Evolutionary conservation across 2,113 vertebrate species (phyloP), one percentile per base, ranked within the genome.

Genomic region (Cryptomyrus ogoouensis): DNA sequence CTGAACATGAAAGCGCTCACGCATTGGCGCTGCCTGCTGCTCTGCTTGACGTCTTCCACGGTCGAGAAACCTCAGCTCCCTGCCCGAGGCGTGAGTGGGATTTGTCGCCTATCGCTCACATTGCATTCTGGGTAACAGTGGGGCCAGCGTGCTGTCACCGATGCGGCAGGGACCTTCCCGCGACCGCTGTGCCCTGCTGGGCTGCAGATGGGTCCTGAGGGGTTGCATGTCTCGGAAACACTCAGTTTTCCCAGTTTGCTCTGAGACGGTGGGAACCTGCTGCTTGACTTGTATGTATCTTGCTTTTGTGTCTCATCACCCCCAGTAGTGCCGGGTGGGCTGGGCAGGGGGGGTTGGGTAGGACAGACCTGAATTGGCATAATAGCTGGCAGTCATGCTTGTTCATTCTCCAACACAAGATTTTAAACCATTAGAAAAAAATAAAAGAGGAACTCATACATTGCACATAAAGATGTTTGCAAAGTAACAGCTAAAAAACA

Each of bases 171-270:
- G 17, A n/a, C 19, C 83, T 47, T n/a, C 83, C 19, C 83, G 3
- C 39, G 19, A 17, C 77, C 13, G 15, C 77, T 1, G 39, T 44
- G 77, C 7, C 74, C 77, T n/a, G 83, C 83, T 3, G 7, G 5
- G 8, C 8, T 84, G 39, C 44, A 42, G 42, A 42, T 21, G 24
- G 44, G 83, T n/a, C 9, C 21, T 46, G 83, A 84, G 35, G 70
- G 70, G 17, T 47, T n/a, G 19, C 17, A 24, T 10, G 6, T 84
- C 83, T 84, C 21, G 19, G 17, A 84, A 42, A 84, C 7, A 95
- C 95, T 47, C 94, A 90, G 94, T 77, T 94, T 95, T 77, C 94
- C 93, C 91, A 93, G 92, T 94, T 96, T 91, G 94, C 91, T 88
- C 31, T 39, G 87, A 91, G 90, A 92, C 91, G 5, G 70, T 42